Evolutionary conservation across 2,113 vertebrate genomes (phyloP).

Genomic region (Ahaetulla prasina): DNA sequence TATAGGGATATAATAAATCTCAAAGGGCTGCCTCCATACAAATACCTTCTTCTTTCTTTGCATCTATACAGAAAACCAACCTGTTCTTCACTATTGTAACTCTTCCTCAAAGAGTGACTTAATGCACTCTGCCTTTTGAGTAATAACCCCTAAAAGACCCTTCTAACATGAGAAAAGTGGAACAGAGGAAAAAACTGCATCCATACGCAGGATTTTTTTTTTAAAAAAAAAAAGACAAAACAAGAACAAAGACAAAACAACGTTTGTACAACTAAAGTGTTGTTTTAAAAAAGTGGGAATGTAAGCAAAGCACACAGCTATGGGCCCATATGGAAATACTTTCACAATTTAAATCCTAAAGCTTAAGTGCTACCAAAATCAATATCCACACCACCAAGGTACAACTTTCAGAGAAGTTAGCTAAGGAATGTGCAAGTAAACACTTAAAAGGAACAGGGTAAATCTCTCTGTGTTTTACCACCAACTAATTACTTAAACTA

Average conservation of each 20-base stretch:
- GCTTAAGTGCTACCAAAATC: background rate
- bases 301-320: background rate
- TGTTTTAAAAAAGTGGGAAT: background rate
- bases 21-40: background rate
- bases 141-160: background rate
- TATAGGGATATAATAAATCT: background rate
- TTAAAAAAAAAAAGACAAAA: background rate
- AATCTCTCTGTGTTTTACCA: background rate
- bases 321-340: background rate
- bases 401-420: background rate
- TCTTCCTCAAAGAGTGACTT: background rate
- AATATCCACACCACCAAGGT: background rate
- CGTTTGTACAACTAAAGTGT: background rate
- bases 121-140: background rate
- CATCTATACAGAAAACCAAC: background rate
- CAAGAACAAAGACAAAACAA: background rate
- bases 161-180: too few relatives aligned
- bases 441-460: background rate
- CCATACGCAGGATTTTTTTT: background rate
- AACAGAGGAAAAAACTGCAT: background rate
- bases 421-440: background rate
- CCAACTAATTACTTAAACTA: background rate
- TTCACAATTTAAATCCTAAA: background rate
- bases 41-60: background rate
- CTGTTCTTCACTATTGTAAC: background rate